A percentile compares a stretch with the other conserved stretches of the same genome.
These are phyloP conservation scores for Pseudocheirus occidentalis DNA, from an alignment of 2,797 vertebrate species.

Conservation along the genomic window DNA sequence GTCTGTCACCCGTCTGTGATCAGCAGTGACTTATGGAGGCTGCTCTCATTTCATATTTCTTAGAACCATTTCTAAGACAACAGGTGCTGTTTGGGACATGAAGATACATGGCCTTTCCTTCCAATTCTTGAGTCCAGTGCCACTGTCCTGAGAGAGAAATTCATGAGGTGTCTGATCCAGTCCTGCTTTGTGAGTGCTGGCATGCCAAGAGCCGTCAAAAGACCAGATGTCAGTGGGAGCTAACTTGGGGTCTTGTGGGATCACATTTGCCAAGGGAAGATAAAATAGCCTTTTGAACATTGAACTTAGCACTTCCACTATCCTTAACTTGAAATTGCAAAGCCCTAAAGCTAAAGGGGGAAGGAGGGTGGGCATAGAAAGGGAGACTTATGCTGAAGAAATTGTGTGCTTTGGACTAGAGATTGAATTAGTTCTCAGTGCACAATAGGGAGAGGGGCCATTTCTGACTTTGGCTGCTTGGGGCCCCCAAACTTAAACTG, in stretches of 20 bases:
- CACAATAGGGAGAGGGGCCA: not conserved
- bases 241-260: not conserved
- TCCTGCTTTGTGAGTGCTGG: not conserved
- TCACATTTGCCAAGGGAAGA: slow-evolving; percentile 31
- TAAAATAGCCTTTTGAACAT: slow-evolving; percentile 27
- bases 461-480: not conserved
- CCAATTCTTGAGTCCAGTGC: not conserved
- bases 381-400: not conserved
- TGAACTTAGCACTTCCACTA: not conserved
- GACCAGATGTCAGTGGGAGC: not conserved
- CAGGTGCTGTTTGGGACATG: not conserved
- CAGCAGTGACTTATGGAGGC: not conserved
- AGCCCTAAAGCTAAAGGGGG: not conserved
- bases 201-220: not conserved
- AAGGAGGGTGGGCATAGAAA: not conserved
- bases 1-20: not conserved
- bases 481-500: not conserved
- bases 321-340: not conserved
- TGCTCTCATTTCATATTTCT: not conserved
- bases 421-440: not conserved
- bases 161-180: not conserved
- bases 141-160: not conserved
- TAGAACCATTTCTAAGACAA: not conserved
- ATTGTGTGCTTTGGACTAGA: not conserved
- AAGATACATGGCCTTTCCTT: not conserved